Base-by-base conservation (phyloP, 2,888 invertebrate genomes). In the Neocrepidodera transversa region DNA sequence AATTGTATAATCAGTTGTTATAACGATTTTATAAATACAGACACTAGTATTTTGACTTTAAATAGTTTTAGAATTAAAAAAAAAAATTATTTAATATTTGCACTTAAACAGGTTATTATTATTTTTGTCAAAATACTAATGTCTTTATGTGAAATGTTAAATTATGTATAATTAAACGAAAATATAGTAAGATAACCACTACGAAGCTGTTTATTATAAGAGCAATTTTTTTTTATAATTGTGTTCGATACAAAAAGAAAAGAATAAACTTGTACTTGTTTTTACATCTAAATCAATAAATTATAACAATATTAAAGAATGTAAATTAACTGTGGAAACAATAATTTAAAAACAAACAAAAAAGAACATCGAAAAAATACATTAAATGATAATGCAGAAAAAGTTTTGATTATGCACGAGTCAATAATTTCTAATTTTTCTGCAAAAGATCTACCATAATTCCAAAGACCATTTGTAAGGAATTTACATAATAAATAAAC, bases 1-100 rank as follows among this genome's bases (percentile, higher is more conserved):
- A 51, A 60, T 8, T 42, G 10, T 59, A 58, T 55, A 63, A 61
- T 40, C 49, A 58, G 43, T 36, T 50, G 54, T 61, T 60, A 48
- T 63, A 56, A 58, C 53, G 38, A 17, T 7, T 20, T 5, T 43
- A 32, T 49, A 38, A 42, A 40, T 38, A 20, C 16, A 23, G 32
- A 35, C 43, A 35, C 42, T 43, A 20, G 53, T 32, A 43, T 35
- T 53, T 53, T 14, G 26, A 42, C 20, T n/a, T n/a, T n/a, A n/a
- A n/a, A n/a, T n/a, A n/a, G n/a, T n/a, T n/a, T n/a, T n/a, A n/a
- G n/a, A n/a, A n/a, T n/a, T 23, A 11, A 38, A 43, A 55, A 57
- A 51, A 47, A 40, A 16, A 2, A 3, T 38, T 49, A 54, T 58
- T 30, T 55, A 7, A 26, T 5, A 38, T 16, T 26, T 43, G n/a